These are phyloP conservation scores for Deroptyus accipitrinus DNA, from an alignment of 2,113 vertebrate species.

Conservation along the genomic window DNA sequence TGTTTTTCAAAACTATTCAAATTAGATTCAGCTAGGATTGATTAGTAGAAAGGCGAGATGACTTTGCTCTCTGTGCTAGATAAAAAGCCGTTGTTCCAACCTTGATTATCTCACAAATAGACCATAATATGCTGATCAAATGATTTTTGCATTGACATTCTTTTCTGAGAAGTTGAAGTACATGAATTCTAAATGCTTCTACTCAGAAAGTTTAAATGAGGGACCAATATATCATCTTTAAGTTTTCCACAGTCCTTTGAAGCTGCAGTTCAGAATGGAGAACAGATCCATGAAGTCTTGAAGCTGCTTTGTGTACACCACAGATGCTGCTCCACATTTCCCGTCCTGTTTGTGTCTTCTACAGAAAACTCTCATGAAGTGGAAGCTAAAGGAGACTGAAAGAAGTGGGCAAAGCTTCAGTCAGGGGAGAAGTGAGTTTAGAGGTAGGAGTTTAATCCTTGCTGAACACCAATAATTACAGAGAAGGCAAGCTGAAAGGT, in stretches of 20 bases:
- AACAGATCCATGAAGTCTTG: not conserved
- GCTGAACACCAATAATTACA: not conserved
- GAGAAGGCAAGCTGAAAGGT: accelerated
- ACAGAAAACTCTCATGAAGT: not conserved
- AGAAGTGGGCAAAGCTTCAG: not conserved
- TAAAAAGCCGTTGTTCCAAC: not conserved
- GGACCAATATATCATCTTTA: not conserved
- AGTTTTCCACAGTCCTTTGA: not conserved
- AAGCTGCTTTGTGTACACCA: accelerated
- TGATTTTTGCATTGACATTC: not conserved
- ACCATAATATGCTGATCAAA: not conserved
- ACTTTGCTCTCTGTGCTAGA: not conserved
- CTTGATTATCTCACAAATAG: not conserved
- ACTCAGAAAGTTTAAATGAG: not conserved
- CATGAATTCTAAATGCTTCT: not conserved
- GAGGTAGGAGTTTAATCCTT: not conserved
- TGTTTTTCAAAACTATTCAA: not conserved
- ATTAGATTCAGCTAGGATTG: not conserved
- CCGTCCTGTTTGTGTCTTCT: not conserved
- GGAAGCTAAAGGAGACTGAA: not conserved
- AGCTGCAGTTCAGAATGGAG: not conserved
- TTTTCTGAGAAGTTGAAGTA: not conserved
- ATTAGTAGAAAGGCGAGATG: not conserved
- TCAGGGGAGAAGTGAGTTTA: accelerated
- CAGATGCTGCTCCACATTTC: not conserved